phyloP scores from a whole-genome alignment of 2,888 invertebrate species.

The Epistrophella euchroma region DNA sequence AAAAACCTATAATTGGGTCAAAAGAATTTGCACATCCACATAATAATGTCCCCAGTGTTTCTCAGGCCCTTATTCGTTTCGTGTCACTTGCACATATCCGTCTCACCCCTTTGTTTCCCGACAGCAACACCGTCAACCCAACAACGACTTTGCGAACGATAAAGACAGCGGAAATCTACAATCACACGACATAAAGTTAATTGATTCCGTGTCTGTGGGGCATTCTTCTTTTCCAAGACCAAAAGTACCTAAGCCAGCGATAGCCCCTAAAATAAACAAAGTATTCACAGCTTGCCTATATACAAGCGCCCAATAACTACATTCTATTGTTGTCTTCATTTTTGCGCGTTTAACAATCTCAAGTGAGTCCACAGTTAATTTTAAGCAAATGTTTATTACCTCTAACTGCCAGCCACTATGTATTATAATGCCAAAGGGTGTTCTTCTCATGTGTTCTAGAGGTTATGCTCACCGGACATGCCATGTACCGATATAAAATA shows the following conservation, averaged over 20 bases:
- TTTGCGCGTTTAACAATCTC: slow-evolving; percentile 61
- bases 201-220: slow-evolving; percentile 70
- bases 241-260: neutral
- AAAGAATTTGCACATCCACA: slow-evolving; percentile 1
- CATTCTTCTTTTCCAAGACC: slow-evolving; percentile 51
- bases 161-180: slow-evolving; percentile 66
- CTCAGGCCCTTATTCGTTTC: neutral
- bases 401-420: neutral
- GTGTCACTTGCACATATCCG: slow-evolving; percentile 21
- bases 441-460: neutral
- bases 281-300: neutral
- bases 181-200: slow-evolving; percentile 74
- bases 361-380: slow-evolving; percentile 57
- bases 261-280: slow-evolving; percentile 14
- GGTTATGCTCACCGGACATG: slow-evolving; percentile 67
- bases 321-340: slow-evolving; percentile 55
- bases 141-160: neutral
- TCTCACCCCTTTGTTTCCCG: neutral
- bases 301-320: slow-evolving; percentile 39
- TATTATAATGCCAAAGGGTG: slow-evolving; percentile 21
- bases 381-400: slow-evolving; percentile 68
- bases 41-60: neutral
- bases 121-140: neutral
- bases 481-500: slow-evolving; percentile 36
- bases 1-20: neutral